Conservation (phyloP, 2,113 vertebrate species). For the Sus scrofa region T2T-Sscrofa CM000830.6:64162001-64162500, state of each 20-base stretch:
- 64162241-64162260: slow-evolving; percentile 23
- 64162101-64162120: background rate
- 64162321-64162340: slow-evolving; percentile 48
- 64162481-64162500: slow-evolving; percentile 30
- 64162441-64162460: background rate
- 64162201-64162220: slow-evolving; percentile 19
- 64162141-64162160: background rate
- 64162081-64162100: background rate
- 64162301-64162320: slow-evolving; percentile 32
- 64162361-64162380: background rate
- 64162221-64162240: background rate
- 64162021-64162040: background rate
- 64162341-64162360: background rate
- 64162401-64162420: slow-evolving; percentile 26
- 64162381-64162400: slow-evolving; percentile 48
- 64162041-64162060: background rate
- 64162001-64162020: background rate
- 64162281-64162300: slow-evolving; percentile 51
- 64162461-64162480: slow-evolving; percentile 27
- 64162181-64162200: slow-evolving; percentile 6
- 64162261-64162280: slow-evolving; percentile 38
- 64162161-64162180: slow-evolving; percentile 41
- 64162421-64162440: slow-evolving; percentile 33
- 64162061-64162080: background rate
- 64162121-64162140: slow-evolving; percentile 32